Base-by-base conservation (phyloP, 2,797 vertebrate genomes). In the Anguilla obscura region DNA sequence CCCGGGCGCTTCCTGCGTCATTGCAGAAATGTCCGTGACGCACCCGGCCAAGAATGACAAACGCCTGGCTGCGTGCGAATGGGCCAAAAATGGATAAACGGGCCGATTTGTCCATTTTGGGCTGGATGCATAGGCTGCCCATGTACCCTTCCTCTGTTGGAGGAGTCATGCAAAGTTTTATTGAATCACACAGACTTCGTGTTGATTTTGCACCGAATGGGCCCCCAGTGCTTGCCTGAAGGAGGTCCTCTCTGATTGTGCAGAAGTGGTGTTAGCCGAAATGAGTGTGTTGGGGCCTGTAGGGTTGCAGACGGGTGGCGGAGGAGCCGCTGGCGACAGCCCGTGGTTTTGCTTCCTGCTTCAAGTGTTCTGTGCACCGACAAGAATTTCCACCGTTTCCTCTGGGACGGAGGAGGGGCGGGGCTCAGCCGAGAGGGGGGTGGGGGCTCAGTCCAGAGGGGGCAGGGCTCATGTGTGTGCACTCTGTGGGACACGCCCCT, bases 331-430 rank as follows among this genome's bases (percentile, higher is more conserved):
- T 40, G 36, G 33, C 18, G 74, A 40, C 74, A 24, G 74, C 16
- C 36, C 1, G 33, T 45, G 14, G 33, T 45, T 30, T 76, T 40
- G 14, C 0, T 40, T 79, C 36, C 16, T 79, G 74, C 74, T 40
- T 79, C 2, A 1, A 79, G 74, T 0, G 36, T 2, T 6, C 18
- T 79, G 5, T 40, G 74, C 36, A 5, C 40, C 21, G 36, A 45
- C 12, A 18, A 79, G 83, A 71, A 33, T 76, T 45, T 83, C 87
- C 88, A 84, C 87, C 30, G 50, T n/a, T 90, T 90, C 89, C 90
- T 89, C 60, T 88, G 14, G 36, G 74, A 6, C 21, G 1, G 74
- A 6, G 18, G 74, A 45, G 74, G 74, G 33, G 36, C 14, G 18
- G 36, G 36, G 74, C 56, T 87, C 83, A 71, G 40, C 56, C 74